Evolutionary conservation across 2,797 vertebrate genomes (phyloP).

Genomic region (Falco novaeseelandiae): DNA sequence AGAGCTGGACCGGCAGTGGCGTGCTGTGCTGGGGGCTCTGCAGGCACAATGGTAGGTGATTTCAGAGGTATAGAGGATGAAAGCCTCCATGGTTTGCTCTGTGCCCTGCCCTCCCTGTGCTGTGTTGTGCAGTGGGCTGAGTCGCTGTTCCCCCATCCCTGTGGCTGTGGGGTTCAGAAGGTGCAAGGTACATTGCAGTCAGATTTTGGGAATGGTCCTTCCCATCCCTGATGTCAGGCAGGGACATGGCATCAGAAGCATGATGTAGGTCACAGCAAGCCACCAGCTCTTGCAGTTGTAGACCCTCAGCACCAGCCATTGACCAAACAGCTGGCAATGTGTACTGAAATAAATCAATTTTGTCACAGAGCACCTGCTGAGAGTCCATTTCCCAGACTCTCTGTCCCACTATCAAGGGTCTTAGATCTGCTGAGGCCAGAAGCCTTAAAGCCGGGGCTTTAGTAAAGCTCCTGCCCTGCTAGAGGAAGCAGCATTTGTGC

Average conservation of each 20-base stretch:
- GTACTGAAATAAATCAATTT: not conserved
- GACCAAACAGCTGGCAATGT: not conserved
- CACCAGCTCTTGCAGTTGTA: not conserved
- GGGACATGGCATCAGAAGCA: not conserved
- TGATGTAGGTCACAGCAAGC: not conserved
- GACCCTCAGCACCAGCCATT: not conserved
- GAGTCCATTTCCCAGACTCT: not conserved
- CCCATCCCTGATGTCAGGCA: accelerated
- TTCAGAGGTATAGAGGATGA: not conserved
- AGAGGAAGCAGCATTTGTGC: not conserved
- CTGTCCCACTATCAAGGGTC: not conserved
- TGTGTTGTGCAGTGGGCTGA: accelerated
- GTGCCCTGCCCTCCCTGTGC: not conserved
- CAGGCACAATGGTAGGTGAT: not conserved
- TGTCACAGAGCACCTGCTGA: not conserved
- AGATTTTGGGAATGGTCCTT: not conserved
- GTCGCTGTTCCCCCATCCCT: no score
- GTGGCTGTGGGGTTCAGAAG: not conserved
- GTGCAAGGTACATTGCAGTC: not conserved
- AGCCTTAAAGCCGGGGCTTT: not conserved
- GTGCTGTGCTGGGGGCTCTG: not conserved
- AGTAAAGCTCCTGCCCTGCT: not conserved
- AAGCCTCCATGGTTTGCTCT: accelerated
- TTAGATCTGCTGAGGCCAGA: not conserved
- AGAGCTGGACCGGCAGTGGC: accelerated